phyloP scores from a whole-genome alignment of 2,888 invertebrate species.

The Cetonia aurata region DNA sequence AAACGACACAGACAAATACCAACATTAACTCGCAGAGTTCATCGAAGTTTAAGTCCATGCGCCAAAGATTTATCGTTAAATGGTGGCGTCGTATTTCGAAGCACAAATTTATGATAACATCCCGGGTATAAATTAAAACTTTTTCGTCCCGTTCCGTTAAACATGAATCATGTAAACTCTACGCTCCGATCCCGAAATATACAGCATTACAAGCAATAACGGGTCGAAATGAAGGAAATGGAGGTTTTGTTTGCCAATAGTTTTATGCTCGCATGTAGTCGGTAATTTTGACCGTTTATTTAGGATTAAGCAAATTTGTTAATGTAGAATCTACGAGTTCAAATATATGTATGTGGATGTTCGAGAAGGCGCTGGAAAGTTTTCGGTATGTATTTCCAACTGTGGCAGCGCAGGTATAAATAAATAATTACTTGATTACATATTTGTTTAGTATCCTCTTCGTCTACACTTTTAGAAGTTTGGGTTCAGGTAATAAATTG shows the following conservation, averaged over 20 bases:
- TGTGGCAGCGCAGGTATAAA: too few relatives aligned
- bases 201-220: constrained; percentile 37
- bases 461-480: too few relatives aligned
- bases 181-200: constrained; percentile 15
- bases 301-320: constrained; percentile 35
- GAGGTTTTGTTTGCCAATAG: constrained; percentile 30
- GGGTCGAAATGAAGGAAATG: constrained; percentile 34
- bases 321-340: background rate
- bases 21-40: constrained; percentile 5
- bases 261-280: constrained; percentile 14
- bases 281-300: constrained; percentile 26
- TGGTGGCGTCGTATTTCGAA: constrained; percentile 4
- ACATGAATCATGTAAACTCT: constrained; percentile 28
- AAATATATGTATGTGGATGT: too few relatives aligned
- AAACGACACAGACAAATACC: background rate
- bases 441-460: too few relatives aligned
- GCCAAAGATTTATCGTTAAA: constrained; percentile 13
- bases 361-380: too few relatives aligned
- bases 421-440: too few relatives aligned
- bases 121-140: constrained; percentile 32
- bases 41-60: constrained; percentile 13
- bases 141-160: constrained; percentile 10
- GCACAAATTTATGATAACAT: constrained; percentile 30
- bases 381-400: too few relatives aligned
- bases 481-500: too few relatives aligned